Base-by-base conservation (phyloP, 2,888 invertebrate species). In the Drosophila acutilabella region DNA sequence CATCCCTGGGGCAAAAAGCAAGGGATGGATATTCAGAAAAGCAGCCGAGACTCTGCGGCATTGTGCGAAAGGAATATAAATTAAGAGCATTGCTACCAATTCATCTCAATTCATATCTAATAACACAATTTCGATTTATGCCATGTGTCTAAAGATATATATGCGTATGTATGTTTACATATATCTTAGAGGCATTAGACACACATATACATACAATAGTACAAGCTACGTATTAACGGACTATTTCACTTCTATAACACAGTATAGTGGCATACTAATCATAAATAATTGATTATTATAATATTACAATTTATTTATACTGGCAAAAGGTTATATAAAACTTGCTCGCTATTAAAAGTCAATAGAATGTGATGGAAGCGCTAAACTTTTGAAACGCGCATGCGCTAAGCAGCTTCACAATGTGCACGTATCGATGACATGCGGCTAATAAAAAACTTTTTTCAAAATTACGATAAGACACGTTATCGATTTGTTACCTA, bases 301-400 rank as follows among this genome's bases (percentile, higher is more conserved):
- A 57, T 45, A 47, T 47, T 47, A 16, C 14, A 57, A 47, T 57
- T 30, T 57, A 57, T 33, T 57, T 57, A 57, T 45, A 13, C 57
- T 26, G 36, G 23, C 47, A 47, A 38, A 57, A 57, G 14, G 44
- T 57, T 57, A 57, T 57, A 57, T 57, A 57, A 57, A 47, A 57
- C 57, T 57, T 38, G 57, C 57, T 47, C 36, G 44, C 23, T 45
- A 38, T 36, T 33, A 45, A 56, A 57, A 57, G 33, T 23, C 47
- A 57, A 57, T 57, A 36, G 14, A 47, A 36, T 38, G 45, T 36
- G 38, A 7, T 57, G 36, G 57, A 57, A 38, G 47, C 57, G 44
- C 42, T 42, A 8, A 44, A 56, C 20, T 56, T 56, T 56, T 56
- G 33, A 56, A 56, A 20, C 3, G 54, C 54, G 54, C 54, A 56